phyloP scores from a whole-genome alignment of 2,797 vertebrate genomes.

The Telmatherina bonti region DNA sequence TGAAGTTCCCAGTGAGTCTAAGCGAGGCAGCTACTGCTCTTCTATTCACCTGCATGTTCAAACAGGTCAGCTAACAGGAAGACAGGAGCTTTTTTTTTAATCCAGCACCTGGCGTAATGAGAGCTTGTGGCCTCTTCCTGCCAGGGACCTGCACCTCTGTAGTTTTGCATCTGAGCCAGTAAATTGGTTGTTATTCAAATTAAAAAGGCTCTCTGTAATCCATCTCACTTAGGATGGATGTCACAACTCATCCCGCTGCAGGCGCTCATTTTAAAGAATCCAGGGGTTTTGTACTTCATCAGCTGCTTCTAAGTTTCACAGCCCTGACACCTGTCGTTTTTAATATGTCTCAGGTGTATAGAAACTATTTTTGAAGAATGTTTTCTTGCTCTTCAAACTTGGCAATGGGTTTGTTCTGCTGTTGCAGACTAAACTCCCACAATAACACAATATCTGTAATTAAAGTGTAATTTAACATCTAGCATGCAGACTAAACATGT shows the following conservation, averaged over 20 bases:
- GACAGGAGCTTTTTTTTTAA: conserved; percentile 16
- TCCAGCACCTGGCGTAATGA: conserved; percentile 31
- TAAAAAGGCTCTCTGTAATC: conserved; percentile 62
- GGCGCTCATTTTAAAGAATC: conserved; percentile 50
- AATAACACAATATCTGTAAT: not conserved
- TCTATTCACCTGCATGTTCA: not conserved
- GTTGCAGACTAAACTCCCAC: not conserved
- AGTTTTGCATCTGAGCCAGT: conserved; percentile 31
- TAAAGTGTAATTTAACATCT: not conserved
- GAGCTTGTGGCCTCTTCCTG: conserved; percentile 19
- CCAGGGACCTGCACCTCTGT: conserved; percentile 32
- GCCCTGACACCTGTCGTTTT: conserved; percentile 24
- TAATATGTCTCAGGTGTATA: conserved; percentile 19
- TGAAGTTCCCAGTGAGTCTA: not conserved
- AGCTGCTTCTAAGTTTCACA: conserved; percentile 45
- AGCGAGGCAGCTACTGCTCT: not conserved
- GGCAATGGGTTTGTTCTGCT: not conserved
- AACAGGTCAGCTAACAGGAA: conserved; percentile 1
- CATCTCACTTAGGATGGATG: conserved; percentile 71
- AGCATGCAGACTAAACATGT: not conserved
- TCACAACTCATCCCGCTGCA: conserved; percentile 52
- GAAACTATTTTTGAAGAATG: conserved; percentile 19
- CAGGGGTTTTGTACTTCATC: conserved; percentile 32
- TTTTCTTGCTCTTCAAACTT: conserved; percentile 18
- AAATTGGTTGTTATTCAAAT: conserved; percentile 67